Conservation (phyloP, 2,888 invertebrate genomes). For the Cataglyphis rosenhaueri region DNA sequence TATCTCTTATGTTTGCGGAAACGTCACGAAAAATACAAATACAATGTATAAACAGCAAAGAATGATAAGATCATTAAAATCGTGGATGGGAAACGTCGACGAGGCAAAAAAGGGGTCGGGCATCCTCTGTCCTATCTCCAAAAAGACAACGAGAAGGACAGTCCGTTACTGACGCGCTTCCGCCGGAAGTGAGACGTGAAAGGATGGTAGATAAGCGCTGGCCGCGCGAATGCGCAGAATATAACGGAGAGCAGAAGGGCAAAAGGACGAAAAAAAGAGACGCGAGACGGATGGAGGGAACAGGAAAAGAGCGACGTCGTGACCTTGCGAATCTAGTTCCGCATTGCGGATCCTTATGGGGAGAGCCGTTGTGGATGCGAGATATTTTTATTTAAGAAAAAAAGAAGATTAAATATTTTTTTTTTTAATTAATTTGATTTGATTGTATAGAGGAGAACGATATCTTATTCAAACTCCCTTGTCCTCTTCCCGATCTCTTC, state of each 20-base stretch:
- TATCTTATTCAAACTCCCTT: neutral
- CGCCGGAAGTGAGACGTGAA: slow-evolving; percentile 66
- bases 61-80: neutral
- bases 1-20: neutral
- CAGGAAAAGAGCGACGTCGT: slow-evolving; percentile 58
- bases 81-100: neutral
- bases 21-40: neutral
- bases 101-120: neutral
- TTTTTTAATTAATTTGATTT: neutral
- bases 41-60: neutral
- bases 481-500: neutral
- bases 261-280: slow-evolving; percentile 16
- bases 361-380: slow-evolving; percentile 15
- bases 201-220: slow-evolving; percentile 60
- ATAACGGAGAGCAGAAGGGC: slow-evolving; percentile 59
- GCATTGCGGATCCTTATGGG: slow-evolving; percentile 74
- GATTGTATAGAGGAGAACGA: neutral
- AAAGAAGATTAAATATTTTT: neutral
- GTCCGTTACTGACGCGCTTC: slow-evolving; percentile 56
- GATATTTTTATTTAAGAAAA: neutral
- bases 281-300: slow-evolving; percentile 32
- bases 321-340: slow-evolving; percentile 78
- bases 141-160: slow-evolving; percentile 48
- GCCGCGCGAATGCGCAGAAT: slow-evolving; percentile 49
- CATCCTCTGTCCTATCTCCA: slow-evolving; percentile 13